These are phyloP conservation scores for Dasypolia templi DNA, from an alignment of 2,888 invertebrate genomes.

Conservation along the genomic window DNA sequence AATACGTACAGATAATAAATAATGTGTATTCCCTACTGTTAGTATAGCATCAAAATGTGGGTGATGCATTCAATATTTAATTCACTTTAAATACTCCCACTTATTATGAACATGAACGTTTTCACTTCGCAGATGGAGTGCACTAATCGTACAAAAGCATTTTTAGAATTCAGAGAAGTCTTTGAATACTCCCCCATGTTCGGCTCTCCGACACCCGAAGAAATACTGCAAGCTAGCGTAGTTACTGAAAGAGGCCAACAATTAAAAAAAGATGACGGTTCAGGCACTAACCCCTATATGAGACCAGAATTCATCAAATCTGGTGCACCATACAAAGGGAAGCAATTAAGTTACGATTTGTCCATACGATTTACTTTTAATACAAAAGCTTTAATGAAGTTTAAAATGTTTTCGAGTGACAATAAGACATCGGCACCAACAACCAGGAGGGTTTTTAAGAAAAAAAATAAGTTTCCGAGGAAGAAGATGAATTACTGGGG, in stretches of 20 bases:
- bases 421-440: too few relatives aligned
- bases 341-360: not conserved
- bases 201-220: not conserved
- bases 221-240: not conserved
- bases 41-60: too few relatives aligned
- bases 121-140: not conserved
- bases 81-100: not conserved
- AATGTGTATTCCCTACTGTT: too few relatives aligned
- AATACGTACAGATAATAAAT: too few relatives aligned
- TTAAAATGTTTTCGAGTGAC: not conserved
- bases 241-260: not conserved
- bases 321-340: fast-evolving
- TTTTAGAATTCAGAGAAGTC: not conserved
- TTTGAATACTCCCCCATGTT: not conserved
- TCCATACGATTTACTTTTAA: not conserved
- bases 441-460: not conserved
- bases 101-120: not conserved
- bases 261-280: too few relatives aligned
- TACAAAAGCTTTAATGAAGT: not conserved
- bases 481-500: not conserved
- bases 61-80: not conserved
- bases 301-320: not conserved
- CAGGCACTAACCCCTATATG: not conserved
- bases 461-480: not conserved
- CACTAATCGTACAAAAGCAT: not conserved